These are phyloP conservation scores for Epizoanthus fatuus DNA, from an alignment of 92 coral and sea anemone genomes.

Conservation along the genomic window DNA sequence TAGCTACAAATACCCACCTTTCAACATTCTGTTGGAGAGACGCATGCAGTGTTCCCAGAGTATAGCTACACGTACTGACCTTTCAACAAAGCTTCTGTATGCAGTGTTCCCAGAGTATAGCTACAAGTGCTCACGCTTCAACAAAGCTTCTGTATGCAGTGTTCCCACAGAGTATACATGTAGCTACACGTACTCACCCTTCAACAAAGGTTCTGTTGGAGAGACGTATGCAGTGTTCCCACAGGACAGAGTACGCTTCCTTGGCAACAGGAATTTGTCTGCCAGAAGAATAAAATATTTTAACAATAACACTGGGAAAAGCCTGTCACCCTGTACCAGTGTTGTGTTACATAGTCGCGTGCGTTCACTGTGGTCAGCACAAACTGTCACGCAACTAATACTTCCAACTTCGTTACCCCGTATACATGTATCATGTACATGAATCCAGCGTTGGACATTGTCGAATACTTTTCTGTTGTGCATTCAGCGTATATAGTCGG, in stretches of 20 bases:
- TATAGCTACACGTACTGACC: too few species aligned
- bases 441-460: too few species aligned
- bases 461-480: too few species aligned
- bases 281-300: background rate
- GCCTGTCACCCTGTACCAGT: background rate
- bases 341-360: background rate
- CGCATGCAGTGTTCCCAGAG: too few species aligned
- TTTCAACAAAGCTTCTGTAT: too few species aligned
- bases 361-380: background rate
- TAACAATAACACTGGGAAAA: background rate
- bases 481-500: too few species aligned
- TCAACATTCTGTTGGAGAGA: too few species aligned
- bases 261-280: constrained; percentile 98
- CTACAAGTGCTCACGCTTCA: too few species aligned
- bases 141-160: too few species aligned
- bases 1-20: too few species aligned
- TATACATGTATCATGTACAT: background rate
- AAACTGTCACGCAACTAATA: background rate
- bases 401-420: background rate
- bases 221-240: constrained; percentile 98
- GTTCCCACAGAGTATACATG: constrained; percentile 45
- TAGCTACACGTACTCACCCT: constrained; percentile 76
- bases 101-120: too few species aligned
- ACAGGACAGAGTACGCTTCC: constrained; percentile 88
- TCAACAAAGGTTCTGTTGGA: constrained; percentile 98